Percentiles rank a stretch among this genome's conserved stretches.
Evolutionary conservation across 1,140 invertebrate species (phyloP).

Genomic region (Conopomorpha cramerella): DNA sequence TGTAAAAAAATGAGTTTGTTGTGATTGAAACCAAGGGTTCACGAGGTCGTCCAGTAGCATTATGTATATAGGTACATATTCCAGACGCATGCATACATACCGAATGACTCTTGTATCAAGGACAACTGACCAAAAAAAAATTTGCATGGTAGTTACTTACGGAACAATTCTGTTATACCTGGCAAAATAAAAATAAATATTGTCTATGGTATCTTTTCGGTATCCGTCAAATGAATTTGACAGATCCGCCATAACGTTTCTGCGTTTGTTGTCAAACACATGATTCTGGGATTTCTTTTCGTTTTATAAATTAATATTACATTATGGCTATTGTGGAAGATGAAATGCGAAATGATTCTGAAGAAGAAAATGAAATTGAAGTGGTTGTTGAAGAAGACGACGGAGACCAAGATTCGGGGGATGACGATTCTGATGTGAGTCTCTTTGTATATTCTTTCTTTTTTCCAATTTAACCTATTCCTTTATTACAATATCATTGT

Average conservation of each 20-base stretch:
- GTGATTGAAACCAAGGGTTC: too few relatives aligned
- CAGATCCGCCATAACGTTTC: background rate
- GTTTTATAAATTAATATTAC: background rate
- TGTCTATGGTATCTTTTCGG: background rate
- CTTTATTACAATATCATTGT: background rate
- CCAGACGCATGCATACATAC: too few relatives aligned
- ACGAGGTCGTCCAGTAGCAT: too few relatives aligned
- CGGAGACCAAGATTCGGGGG: slow-evolving; percentile 28
- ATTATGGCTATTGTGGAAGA: slow-evolving; percentile 48
- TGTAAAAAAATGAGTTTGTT: background rate
- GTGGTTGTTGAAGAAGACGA: slow-evolving; percentile 46
- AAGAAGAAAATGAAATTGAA: slow-evolving; percentile 50
- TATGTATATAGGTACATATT: too few relatives aligned
- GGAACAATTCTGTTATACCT: background rate
- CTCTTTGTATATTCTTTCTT: slow-evolving; percentile 1
- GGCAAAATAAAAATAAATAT: background rate
- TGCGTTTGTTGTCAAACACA: background rate
- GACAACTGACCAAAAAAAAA: too few relatives aligned
- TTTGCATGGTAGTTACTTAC: too few relatives aligned
- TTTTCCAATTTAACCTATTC: background rate
- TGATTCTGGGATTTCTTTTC: background rate
- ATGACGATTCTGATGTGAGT: slow-evolving; percentile 43
- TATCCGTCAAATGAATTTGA: too few relatives aligned
- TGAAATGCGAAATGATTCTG: slow-evolving; percentile 46
- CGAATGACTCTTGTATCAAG: too few relatives aligned